These are phyloP conservation scores for Lepidurus apus DNA, from an alignment of 1,140 invertebrate species.

Conservation along the genomic window DNA sequence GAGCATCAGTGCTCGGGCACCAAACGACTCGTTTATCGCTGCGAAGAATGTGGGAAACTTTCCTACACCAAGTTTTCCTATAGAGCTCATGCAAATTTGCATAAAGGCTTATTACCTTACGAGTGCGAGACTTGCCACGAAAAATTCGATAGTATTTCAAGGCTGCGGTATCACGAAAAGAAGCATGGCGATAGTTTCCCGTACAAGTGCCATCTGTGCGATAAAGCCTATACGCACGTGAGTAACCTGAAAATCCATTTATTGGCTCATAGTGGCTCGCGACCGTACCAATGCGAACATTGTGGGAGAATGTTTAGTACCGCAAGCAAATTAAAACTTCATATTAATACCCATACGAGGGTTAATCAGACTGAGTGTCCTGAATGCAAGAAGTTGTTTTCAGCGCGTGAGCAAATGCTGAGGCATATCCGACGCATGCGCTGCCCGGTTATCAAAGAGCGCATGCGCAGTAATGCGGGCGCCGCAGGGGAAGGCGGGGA, in stretches of 20 bases:
- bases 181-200: background rate
- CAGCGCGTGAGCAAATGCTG: background rate
- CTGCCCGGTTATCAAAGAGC: background rate
- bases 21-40: background rate
- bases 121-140: background rate
- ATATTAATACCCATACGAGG: background rate
- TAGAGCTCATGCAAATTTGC: background rate
- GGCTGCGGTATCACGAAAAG: conserved; percentile 3
- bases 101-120: background rate
- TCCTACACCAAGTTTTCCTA: background rate
- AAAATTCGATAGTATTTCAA: conserved; percentile 1
- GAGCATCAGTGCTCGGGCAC: background rate
- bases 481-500: background rate
- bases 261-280: background rate
- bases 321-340: background rate
- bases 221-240: background rate
- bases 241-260: conserved; percentile 9
- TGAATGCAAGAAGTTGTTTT: background rate
- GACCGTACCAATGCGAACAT: background rate
- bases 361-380: background rate
- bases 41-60: conserved; percentile 2
- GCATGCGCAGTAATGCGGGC: background rate
- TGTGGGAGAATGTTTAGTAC: background rate
- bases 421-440: conserved; percentile 1
- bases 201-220: conserved; percentile 2